Evolutionary conservation across 2,797 vertebrate species (phyloP).

Genomic region (Acropternis orthonyx): DNA sequence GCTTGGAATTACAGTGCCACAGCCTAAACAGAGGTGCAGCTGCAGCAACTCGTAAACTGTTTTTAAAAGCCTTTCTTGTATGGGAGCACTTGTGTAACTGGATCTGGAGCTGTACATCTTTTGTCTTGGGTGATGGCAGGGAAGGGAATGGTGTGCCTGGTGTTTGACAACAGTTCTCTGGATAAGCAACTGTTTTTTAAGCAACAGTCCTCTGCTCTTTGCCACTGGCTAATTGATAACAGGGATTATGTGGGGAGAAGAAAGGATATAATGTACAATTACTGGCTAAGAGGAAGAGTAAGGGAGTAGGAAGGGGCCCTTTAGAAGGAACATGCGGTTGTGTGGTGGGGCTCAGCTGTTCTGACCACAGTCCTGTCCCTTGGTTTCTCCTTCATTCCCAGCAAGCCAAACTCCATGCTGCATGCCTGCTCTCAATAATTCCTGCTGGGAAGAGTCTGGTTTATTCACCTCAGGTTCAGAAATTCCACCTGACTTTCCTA

Average conservation of each 20-base stretch:
- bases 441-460: background rate
- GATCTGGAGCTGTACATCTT: background rate
- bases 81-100: background rate
- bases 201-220: background rate
- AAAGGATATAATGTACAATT: background rate
- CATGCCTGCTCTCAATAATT: background rate
- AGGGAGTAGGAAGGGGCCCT: background rate
- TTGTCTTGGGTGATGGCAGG: background rate
- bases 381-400: background rate
- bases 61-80: background rate
- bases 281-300: background rate
- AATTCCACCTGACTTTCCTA: background rate
- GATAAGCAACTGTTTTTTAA: background rate
- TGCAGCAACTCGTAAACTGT: background rate
- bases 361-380: background rate
- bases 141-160: background rate
- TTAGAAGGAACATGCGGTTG: background rate
- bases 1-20: background rate
- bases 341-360: background rate
- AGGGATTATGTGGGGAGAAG: background rate
- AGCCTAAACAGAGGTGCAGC: background rate
- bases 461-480: background rate
- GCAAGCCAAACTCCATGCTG: background rate
- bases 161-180: background rate
- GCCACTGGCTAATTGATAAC: conserved; percentile 27